Percentiles rank a stretch among this genome's conserved stretches.
Conservation (phyloP, 2,888 invertebrate species). For the Phasia obesa region DNA sequence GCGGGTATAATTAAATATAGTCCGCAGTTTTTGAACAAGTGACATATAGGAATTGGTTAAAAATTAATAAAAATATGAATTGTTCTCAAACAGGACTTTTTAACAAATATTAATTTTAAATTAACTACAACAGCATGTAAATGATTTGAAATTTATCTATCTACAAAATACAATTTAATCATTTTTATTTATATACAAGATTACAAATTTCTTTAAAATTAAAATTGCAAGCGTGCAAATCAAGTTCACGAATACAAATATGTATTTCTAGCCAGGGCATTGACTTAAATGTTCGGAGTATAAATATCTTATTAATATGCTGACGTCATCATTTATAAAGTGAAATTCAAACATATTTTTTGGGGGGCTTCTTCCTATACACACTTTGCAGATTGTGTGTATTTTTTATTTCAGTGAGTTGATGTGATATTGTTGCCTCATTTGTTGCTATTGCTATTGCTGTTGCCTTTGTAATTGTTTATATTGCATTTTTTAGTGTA, state of each 20-base stretch:
- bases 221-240: background rate
- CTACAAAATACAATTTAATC: background rate
- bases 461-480: conserved; percentile 34
- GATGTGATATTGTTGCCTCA: conserved; percentile 20
- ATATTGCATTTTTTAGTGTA: conserved; percentile 56
- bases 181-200: background rate
- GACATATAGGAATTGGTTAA: too few species aligned
- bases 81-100: too few species aligned
- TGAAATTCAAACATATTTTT: conserved; percentile 58
- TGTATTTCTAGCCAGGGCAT: conserved; percentile 53
- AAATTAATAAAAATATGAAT: too few species aligned
- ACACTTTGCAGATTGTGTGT: conserved; percentile 20
- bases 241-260: background rate
- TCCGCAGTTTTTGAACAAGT: too few species aligned
- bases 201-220: conserved; percentile 1
- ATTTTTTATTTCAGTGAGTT: conserved; percentile 9
- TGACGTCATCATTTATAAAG: conserved; percentile 63
- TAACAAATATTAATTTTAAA: background rate
- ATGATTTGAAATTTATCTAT: background rate
- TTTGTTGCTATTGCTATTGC: conserved; percentile 16
- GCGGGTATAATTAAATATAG: too few species aligned
- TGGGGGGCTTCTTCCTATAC: background rate
- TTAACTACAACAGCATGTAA: background rate
- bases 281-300: conserved; percentile 45
- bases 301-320: conserved; percentile 35